Conservation (phyloP, 1,140 invertebrate genomes). For the Eupristina koningsbergeri region DNA sequence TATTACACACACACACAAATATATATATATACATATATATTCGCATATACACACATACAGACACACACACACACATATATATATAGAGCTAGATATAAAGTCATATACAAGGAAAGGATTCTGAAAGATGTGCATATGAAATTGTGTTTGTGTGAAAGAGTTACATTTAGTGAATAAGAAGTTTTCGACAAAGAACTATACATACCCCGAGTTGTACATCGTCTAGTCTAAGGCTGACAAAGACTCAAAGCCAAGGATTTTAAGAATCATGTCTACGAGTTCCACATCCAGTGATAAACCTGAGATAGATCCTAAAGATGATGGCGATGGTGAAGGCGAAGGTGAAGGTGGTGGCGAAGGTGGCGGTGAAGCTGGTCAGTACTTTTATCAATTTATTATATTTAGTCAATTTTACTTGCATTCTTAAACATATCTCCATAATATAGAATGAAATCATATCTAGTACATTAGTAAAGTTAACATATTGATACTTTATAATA, state of each 20-base stretch:
- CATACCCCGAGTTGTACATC: background rate
- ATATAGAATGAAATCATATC: too few species aligned
- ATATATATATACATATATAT: conserved; percentile 44
- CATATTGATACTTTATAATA: too few species aligned
- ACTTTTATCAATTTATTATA: too few species aligned
- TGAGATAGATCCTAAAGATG: conserved; percentile 56
- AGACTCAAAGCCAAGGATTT: conserved; percentile 17
- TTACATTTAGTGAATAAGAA: conserved; percentile 22
- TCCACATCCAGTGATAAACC: conserved; percentile 66
- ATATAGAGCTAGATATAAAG: conserved; percentile 15
- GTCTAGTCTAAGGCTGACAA: background rate
- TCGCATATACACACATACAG: conserved; percentile 26
- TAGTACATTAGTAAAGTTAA: too few species aligned
- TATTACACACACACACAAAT: too few species aligned
- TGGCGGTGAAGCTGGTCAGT: background rate
- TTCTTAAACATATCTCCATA: too few species aligned
- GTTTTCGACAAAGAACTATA: conserved; percentile 13
- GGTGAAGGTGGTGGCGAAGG: background rate
- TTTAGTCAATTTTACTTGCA: too few species aligned
- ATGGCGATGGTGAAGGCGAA: conserved; percentile 37
- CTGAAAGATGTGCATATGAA: conserved; percentile 33
- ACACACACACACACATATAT: conserved; percentile 39
- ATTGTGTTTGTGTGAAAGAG: conserved; percentile 43
- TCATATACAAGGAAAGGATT: conserved; percentile 32
- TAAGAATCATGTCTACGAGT: conserved; percentile 62